Base-by-base conservation (phyloP, 2,888 invertebrate species). In the Agrochola lychnidis region DNA sequence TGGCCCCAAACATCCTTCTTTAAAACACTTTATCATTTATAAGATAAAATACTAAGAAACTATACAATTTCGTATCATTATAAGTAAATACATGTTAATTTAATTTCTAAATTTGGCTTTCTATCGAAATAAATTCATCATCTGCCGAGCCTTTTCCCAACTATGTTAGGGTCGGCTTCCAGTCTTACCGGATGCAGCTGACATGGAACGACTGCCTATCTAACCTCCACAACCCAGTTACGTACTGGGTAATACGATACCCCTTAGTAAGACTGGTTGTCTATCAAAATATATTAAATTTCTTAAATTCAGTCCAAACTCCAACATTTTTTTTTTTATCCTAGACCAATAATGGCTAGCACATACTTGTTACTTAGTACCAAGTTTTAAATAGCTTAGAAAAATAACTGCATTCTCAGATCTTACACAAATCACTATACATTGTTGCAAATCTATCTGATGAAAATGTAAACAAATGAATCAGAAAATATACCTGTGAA, bases 401-500 rank as follows among this genome's bases (percentile, higher is more conserved):
- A 63, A 76, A 68, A 61, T 74, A 75, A 56, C 16, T 63, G 36
- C 62, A 56, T 76, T 56, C 30, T 48, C n/a, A n/a, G 42, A 56
- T 45, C 30, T 63, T 51, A 62, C 12, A n/a, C 22, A 30, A 70
- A 67, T n/a, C 69, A 73, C 42, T 61, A 70, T 48, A 59, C n/a
- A n/a, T 16, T 36, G 1, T 68, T 16, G 5, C 68, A 61, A 61
- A 61, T 59, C 16, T 59, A 68, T 36, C 57, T 16, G n/a, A 68
- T 68, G 53, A 59, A 68, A 36, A 57, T n/a, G 36, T 57, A 59
- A 59, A 59, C n/a, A 36, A 68, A 57, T n/a, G 16, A 16, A 10
- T 5, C 56, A 53, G 36, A 57, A 66, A 66, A 45, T 19, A 30
- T 19, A 25, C 45, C 19, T 25, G 25, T 25, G 1, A 10, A 48